Conservation (phyloP, 2,888 invertebrate species). For the Epinotia brunnichana region DNA sequence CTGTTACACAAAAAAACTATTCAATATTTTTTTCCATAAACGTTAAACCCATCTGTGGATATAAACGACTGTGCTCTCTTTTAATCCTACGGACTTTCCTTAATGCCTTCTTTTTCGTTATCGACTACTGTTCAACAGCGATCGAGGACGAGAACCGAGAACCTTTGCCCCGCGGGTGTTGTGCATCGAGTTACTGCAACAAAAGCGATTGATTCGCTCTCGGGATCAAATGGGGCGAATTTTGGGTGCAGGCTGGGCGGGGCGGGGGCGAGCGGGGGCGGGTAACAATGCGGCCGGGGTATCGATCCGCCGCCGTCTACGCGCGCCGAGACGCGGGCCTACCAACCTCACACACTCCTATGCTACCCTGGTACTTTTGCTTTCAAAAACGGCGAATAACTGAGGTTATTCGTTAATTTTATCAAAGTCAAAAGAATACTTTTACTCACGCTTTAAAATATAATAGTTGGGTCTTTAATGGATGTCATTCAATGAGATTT, state of each 20-base stretch:
- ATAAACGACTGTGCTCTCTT: slow-evolving; percentile 14
- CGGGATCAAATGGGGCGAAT: slow-evolving; percentile 80
- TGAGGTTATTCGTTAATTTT: slow-evolving; percentile 20
- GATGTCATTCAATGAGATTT: slow-evolving; percentile 9
- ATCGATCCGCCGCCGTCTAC: slow-evolving; percentile 76
- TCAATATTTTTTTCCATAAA: slow-evolving; percentile 20
- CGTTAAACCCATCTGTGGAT: slow-evolving; percentile 18
- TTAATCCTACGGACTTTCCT: slow-evolving; percentile 22
- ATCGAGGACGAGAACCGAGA: slow-evolving; percentile 31
- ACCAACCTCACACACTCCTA: slow-evolving; percentile 63
- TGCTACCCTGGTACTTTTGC: slow-evolving; percentile 77
- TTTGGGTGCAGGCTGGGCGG: slow-evolving; percentile 70
- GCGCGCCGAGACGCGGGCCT: slow-evolving; percentile 65
- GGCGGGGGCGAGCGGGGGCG: slow-evolving; percentile 61
- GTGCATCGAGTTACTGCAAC: slow-evolving; percentile 76
- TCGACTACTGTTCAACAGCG: slow-evolving; percentile 32
- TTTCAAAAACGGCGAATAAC: slow-evolving; percentile 62
- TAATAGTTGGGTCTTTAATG: not conserved
- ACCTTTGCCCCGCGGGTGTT: slow-evolving; percentile 52
- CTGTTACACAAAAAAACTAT: slow-evolving; percentile 26
- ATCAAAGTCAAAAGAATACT: not conserved
- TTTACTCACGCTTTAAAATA: not conserved
- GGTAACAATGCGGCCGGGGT: slow-evolving; percentile 81
- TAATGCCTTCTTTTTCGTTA: slow-evolving; percentile 28
- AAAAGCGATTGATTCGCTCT: slow-evolving; percentile 79